These are phyloP conservation scores for Sebastes steindachneri DNA, from an alignment of 2,797 vertebrate genomes.

Conservation along the genomic window DNA sequence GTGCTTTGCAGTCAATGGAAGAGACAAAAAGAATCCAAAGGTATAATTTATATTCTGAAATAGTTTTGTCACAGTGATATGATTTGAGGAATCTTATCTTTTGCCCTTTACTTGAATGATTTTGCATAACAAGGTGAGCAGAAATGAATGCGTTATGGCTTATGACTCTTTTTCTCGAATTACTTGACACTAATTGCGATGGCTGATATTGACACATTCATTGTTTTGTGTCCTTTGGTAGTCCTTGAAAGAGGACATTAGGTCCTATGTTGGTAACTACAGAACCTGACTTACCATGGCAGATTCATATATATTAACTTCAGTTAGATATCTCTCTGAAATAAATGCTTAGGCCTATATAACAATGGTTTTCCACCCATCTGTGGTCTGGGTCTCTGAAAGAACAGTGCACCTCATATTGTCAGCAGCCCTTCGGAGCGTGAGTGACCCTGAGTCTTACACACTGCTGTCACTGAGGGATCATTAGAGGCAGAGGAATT, in stretches of 20 bases:
- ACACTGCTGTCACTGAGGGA: constrained; percentile 7
- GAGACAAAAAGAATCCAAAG: neutral
- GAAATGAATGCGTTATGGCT: neutral
- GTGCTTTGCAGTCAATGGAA: neutral
- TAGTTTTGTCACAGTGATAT: constrained; percentile 12
- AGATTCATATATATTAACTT: neutral
- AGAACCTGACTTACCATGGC: neutral
- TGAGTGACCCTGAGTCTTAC: constrained; percentile 4
- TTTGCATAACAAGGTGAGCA: neutral
- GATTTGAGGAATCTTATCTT: constrained; percentile 27
- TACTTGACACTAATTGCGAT: constrained; percentile 25
- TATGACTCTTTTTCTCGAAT: constrained; percentile 8
- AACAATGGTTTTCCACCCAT: neutral
- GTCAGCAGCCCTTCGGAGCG: neutral
- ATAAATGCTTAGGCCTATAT: neutral
- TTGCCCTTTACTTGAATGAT: constrained; percentile 18
- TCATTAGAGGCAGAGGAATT: constrained; percentile 27
- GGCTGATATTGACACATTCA: neutral
- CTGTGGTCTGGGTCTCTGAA: neutral
- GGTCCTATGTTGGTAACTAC: neutral
- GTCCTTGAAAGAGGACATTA: neutral
- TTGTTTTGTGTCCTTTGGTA: constrained; percentile 22
- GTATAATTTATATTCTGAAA: constrained; percentile 21
- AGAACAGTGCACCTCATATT: neutral
- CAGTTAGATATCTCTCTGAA: neutral